A percentile compares a stretch with the other conserved stretches of the same genome.
These are phyloP conservation scores for Lycocerus yunnanus DNA, from an alignment of 2,888 invertebrate genomes.

Conservation along the genomic window DNA sequence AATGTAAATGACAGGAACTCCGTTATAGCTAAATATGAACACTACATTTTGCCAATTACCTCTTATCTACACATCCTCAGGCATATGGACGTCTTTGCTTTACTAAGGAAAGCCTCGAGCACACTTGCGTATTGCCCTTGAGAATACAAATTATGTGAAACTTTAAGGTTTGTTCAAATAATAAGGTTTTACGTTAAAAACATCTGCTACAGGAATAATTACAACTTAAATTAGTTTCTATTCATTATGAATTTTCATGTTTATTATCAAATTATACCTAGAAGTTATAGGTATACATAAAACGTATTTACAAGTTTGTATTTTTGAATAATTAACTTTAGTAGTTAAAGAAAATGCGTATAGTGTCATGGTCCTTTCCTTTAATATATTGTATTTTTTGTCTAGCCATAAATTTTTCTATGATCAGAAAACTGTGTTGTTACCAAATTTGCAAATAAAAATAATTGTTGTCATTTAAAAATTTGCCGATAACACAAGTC, in stretches of 20 bases:
- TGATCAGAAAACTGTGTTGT: too few relatives aligned
- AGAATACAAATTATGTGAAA: conserved; percentile 25
- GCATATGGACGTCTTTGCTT: conserved; percentile 9
- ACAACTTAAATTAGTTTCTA: conserved; percentile 9
- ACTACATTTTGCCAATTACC: conserved; percentile 13
- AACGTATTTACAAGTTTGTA: not conserved
- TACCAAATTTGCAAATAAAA: too few relatives aligned
- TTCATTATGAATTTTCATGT: conserved; percentile 10
- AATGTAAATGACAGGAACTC: conserved; percentile 7
- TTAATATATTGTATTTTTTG: too few relatives aligned
- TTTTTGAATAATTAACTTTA: not conserved
- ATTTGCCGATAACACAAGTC: too few relatives aligned
- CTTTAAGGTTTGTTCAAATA: conserved; percentile 23
- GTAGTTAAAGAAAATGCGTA: too few relatives aligned
- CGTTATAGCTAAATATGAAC: not conserved
- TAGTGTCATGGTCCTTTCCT: too few relatives aligned
- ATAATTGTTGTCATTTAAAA: too few relatives aligned
- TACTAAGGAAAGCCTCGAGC: conserved; percentile 6
- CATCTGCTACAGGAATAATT: conserved; percentile 23
- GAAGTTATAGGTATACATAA: not conserved
- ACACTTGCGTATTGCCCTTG: conserved; percentile 16
- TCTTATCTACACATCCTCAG: conserved; percentile 24
- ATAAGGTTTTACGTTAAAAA: conserved; percentile 23
- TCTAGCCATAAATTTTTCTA: too few relatives aligned
- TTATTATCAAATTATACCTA: conserved; percentile 1